Percentiles rank a stretch among this genome's conserved stretches.
These are phyloP conservation scores for Cyphomyrus plagiostoma DNA, from an alignment of 2,113 vertebrate genomes.

Conservation along the genomic window DNA sequence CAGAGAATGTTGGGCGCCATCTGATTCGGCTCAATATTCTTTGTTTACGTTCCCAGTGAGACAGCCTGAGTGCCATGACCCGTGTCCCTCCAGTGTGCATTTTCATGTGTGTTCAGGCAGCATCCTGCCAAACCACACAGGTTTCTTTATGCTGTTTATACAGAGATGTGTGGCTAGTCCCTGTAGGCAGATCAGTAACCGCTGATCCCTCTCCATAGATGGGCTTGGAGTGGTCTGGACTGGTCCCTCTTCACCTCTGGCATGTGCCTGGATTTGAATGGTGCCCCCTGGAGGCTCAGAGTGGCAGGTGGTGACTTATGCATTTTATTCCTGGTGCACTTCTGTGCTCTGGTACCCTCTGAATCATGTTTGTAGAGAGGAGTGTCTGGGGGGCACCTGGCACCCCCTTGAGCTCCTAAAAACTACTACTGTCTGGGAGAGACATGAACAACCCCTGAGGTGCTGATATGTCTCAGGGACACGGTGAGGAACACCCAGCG, in stretches of 20 bases:
- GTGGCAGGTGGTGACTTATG: conserved; percentile 22
- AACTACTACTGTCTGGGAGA: background rate
- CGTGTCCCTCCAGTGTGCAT: background rate
- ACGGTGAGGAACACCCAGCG: background rate
- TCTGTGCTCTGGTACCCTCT: background rate
- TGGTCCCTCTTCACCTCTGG: conserved; percentile 19
- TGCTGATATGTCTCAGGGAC: background rate
- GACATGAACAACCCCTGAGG: background rate
- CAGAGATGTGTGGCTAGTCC: background rate
- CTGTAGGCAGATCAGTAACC: background rate
- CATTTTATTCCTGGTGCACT: conserved; percentile 21
- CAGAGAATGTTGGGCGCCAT: background rate
- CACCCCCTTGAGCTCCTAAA: background rate
- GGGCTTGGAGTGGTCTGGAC: conserved; percentile 21
- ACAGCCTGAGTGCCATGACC: background rate
- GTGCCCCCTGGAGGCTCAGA: conserved; percentile 4
- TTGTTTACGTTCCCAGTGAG: background rate
- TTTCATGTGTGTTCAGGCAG: background rate
- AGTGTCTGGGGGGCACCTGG: background rate
- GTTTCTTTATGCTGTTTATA: background rate
- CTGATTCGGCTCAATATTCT: background rate
- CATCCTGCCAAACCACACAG: background rate
- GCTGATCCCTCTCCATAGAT: conserved; percentile 30
- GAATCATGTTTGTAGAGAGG: background rate
- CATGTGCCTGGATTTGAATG: background rate